phyloP scores from a whole-genome alignment of 2,797 vertebrate genomes.

The Ctenopoma kingsleyae region DNA sequence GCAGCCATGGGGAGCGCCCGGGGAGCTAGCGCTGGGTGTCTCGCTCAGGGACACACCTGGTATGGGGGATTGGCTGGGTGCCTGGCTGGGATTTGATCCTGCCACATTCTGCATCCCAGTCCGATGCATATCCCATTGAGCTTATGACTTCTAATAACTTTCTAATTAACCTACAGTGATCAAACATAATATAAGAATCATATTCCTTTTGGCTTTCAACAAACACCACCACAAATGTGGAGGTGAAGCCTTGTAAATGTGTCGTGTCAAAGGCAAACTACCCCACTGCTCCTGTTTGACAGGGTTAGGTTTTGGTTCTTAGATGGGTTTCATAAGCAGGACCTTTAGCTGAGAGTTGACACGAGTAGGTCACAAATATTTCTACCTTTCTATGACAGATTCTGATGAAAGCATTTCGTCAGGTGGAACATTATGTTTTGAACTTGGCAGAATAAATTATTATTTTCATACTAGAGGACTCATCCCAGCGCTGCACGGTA shows the following conservation, averaged over 20 bases:
- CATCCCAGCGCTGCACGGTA: conserved; percentile 36
- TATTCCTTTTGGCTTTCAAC: too few species aligned
- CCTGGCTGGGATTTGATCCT: too few species aligned
- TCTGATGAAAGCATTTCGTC: conserved; percentile 40
- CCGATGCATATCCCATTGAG: too few species aligned
- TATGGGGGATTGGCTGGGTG: too few species aligned
- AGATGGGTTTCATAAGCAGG: conserved; percentile 34
- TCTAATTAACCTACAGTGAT: too few species aligned
- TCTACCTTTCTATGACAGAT: conserved; percentile 47
- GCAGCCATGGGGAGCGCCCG: too few species aligned
- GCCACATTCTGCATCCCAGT: too few species aligned
- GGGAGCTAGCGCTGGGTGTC: too few species aligned
- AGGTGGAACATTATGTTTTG: conserved; percentile 40
- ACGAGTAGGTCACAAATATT: conserved; percentile 41
- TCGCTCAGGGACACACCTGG: too few species aligned
- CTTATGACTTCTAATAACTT: too few species aligned
- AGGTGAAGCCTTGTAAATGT: conserved; percentile 22
- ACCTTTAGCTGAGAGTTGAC: conserved; percentile 42
- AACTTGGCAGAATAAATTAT: conserved; percentile 37
- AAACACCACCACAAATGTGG: background rate
- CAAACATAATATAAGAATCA: too few species aligned
- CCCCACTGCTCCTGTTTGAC: conserved; percentile 41
- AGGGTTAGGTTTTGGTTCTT: conserved; percentile 32
- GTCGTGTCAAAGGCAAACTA: conserved; percentile 26
- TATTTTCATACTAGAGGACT: conserved; percentile 39